phyloP scores from a whole-genome alignment of 2,797 vertebrate species.

The Rhynchonycteris naso region DNA sequence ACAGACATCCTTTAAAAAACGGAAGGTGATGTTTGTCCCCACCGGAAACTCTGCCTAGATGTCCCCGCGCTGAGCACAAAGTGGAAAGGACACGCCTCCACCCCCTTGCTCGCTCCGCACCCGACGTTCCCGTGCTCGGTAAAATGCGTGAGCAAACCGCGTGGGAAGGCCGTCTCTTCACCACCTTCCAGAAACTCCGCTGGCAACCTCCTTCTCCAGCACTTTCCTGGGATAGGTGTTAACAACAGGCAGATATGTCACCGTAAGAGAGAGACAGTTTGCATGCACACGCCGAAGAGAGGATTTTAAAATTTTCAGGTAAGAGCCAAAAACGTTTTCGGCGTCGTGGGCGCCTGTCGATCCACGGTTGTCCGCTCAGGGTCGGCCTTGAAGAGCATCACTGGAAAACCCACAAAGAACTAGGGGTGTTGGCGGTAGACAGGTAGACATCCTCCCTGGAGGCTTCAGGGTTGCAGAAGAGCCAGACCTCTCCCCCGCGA shows the following conservation, averaged over 20 bases:
- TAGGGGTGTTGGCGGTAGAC: not conserved
- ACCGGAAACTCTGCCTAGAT: not conserved
- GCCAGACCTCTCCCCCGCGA: not conserved
- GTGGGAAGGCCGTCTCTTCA: not conserved
- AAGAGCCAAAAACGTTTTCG: not conserved
- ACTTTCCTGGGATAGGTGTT: not conserved
- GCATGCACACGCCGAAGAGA: not conserved
- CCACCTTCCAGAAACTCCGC: not conserved
- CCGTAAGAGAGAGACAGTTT: constrained; percentile 39
- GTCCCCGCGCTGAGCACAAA: rapidly evolving
- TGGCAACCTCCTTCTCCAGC: not conserved
- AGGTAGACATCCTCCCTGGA: rapidly evolving
- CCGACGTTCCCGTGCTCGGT: not conserved
- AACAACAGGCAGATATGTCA: constrained; percentile 49
- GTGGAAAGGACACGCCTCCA: rapidly evolving
- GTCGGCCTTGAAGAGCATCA: not conserved
- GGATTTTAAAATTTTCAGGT: not conserved
- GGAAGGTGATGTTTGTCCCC: not conserved
- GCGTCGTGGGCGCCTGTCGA: rapidly evolving
- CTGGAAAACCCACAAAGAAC: not conserved
- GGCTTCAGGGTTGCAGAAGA: not conserved
- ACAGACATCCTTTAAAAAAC: not conserved
- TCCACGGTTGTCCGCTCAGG: rapidly evolving
- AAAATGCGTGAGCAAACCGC: not conserved
- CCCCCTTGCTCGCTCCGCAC: rapidly evolving